Base-by-base conservation (phyloP, 2,888 invertebrate species). In the Nipponacmea schrenckii region DNA sequence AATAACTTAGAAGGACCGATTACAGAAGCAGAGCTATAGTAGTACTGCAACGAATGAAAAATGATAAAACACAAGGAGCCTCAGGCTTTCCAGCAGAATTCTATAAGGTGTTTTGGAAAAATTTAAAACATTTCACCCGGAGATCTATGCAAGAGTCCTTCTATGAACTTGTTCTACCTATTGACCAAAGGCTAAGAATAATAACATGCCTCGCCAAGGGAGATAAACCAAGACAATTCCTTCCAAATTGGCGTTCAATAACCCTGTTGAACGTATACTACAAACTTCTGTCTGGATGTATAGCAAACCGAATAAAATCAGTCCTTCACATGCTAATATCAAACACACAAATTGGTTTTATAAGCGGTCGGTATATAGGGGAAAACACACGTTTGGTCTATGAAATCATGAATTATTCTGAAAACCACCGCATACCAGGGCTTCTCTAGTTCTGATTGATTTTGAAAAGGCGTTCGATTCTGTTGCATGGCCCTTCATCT, bases 61-160 rank as follows among this genome's bases (percentile, higher is more conserved):
- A 27, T 66, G 24, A 65, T 20, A 68, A 68, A 45, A 20, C 48
- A 27, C 68, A 62, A 14, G 68, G 68, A 39, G 17, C 62, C 31
- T 17, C 15, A 0, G 68, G 68, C 7, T 68, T 62, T 44, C 20
- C 62, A 15, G 27, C 48, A n/a, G 69, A 69, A 17, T 69, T 69
- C 17, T 69, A 48, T 26, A 65, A 65, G 39, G 56, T 65, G 27
- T 70, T 70, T 39, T 66, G 70, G 70, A 17, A 48, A 31, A 39
- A 15, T n/a, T 15, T 50, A 50, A 65, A n/a, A n/a, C n/a, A n/a
- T n/a, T n/a, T n/a, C n/a, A 8, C 48, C 14, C 15, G 46, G n/a
- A 48, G 70, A 27, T 46, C 65, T 45, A 8, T 46, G 3, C 64
- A 69, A 26, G 31, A 64, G 5, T 20, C 20, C n/a, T 64, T 45